Percentiles rank a stretch among this genome's conserved stretches.
Evolutionary conservation across 92 coral and sea anemone species (phyloP).

Genomic region (Hydrozoanthus gracilis): DNA sequence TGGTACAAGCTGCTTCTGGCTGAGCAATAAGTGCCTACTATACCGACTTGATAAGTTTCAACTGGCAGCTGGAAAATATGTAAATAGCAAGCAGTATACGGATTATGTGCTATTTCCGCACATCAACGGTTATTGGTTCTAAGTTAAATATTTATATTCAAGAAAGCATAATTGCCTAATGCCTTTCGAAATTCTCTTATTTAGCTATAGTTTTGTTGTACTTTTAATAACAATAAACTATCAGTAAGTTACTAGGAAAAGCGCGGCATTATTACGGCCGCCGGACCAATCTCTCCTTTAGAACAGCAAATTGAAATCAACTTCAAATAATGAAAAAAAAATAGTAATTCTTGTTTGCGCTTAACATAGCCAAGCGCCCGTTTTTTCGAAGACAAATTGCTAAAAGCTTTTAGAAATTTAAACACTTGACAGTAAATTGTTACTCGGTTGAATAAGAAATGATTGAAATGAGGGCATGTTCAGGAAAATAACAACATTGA

Average conservation of each 20-base stretch:
- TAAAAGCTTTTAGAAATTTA: background rate
- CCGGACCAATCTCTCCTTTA: constrained; percentile 4
- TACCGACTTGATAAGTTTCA: constrained; percentile 6
- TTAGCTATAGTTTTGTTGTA: constrained; percentile 29
- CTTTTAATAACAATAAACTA: constrained; percentile 41
- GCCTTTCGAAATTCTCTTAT: constrained; percentile 38
- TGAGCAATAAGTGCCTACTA: background rate
- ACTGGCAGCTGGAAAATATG: constrained; percentile 48
- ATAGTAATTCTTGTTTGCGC: background rate
- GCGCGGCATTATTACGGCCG: constrained; percentile 7
- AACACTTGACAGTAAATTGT: background rate
- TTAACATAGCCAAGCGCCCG: background rate
- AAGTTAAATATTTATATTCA: constrained; percentile 45
- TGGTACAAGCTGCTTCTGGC: background rate
- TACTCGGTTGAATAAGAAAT: background rate
- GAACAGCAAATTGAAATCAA: background rate
- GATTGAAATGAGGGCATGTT: background rate
- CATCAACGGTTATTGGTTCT: constrained; percentile 41
- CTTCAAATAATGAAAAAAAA: background rate
- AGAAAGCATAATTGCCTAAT: constrained; percentile 35
- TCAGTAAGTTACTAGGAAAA: constrained; percentile 7
- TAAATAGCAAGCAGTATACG: constrained; percentile 3
- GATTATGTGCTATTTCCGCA: constrained; percentile 16
- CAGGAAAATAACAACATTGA: background rate
- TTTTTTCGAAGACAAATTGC: background rate